phyloP scores from a whole-genome alignment of 2,113 vertebrate genomes.

The Antigone vipio region DNA sequence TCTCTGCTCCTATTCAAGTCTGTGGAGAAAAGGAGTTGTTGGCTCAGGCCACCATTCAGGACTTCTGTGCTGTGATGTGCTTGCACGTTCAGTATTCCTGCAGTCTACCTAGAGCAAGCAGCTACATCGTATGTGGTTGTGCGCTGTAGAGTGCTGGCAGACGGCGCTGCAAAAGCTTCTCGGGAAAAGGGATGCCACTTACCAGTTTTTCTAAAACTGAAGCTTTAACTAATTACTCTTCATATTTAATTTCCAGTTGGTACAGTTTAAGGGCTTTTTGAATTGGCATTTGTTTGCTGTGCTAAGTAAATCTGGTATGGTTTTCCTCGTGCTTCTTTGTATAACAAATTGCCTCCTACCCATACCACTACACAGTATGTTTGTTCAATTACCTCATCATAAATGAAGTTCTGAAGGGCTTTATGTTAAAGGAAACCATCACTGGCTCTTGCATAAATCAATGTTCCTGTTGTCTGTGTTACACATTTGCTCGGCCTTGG shows the following conservation, averaged over 20 bases:
- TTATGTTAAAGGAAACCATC: constrained; percentile 7
- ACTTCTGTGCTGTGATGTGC: background rate
- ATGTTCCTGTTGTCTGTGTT: background rate
- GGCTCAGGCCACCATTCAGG: background rate
- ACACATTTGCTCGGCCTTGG: background rate
- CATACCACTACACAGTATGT: background rate
- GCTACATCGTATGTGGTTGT: background rate
- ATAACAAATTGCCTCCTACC: constrained; percentile 42
- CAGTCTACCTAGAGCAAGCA: background rate
- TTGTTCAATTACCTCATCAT: constrained; percentile 20
- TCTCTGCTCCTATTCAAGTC: background rate
- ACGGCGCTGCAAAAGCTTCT: fast-evolving
- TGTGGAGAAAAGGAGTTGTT: background rate
- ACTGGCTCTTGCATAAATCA: background rate
- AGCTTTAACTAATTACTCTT: constrained; percentile 1
- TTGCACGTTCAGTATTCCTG: background rate
- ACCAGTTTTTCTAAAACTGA: background rate
- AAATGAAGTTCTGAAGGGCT: constrained; percentile 13
- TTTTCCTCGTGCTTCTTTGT: constrained; percentile 8
- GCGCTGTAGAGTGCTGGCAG: fast-evolving
- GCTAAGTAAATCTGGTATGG: background rate
- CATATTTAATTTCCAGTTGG: background rate
- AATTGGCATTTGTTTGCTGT: constrained; percentile 33
- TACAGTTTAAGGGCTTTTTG: constrained; percentile 4
- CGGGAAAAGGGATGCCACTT: background rate